phyloP scores from a whole-genome alignment of 1,140 invertebrate species.

The Branchinecta lindahli region DNA sequence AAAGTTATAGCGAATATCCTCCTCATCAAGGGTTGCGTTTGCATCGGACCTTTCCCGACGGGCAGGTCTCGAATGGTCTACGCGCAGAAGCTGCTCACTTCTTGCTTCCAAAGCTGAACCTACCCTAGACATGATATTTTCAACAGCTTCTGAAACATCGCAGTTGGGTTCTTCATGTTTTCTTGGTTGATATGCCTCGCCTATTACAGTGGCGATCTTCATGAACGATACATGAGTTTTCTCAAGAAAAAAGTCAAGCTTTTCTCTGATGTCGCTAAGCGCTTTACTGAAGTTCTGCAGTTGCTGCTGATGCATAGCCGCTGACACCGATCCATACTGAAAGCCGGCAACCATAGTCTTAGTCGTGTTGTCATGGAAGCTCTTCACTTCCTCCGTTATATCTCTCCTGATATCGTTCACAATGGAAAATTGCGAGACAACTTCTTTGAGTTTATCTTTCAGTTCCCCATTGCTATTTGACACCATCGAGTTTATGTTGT shows the following conservation, averaged over 20 bases:
- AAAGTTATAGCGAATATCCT: background rate
- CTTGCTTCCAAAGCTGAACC: background rate
- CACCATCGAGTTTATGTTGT: background rate
- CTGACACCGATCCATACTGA: background rate
- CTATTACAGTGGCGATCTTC: background rate
- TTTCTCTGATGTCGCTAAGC: background rate
- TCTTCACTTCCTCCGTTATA: background rate
- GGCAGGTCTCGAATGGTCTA: background rate
- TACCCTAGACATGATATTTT: background rate
- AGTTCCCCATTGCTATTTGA: background rate
- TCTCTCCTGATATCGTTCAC: background rate
- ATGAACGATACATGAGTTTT: background rate
- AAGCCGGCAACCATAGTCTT: background rate
- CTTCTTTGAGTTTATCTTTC: background rate
- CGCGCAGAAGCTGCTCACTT: background rate
- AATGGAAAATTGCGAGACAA: background rate
- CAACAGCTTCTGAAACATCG: background rate
- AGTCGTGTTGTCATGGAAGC: background rate
- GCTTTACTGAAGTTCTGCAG: background rate
- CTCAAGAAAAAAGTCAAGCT: background rate
- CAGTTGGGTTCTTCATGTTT: background rate
- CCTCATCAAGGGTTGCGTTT: background rate
- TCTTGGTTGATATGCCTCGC: background rate
- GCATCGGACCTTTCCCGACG: background rate
- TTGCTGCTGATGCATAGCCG: background rate